Base-by-base conservation (phyloP, 2,797 vertebrate genomes). In the Aselliscus stoliczkanus region DNA sequence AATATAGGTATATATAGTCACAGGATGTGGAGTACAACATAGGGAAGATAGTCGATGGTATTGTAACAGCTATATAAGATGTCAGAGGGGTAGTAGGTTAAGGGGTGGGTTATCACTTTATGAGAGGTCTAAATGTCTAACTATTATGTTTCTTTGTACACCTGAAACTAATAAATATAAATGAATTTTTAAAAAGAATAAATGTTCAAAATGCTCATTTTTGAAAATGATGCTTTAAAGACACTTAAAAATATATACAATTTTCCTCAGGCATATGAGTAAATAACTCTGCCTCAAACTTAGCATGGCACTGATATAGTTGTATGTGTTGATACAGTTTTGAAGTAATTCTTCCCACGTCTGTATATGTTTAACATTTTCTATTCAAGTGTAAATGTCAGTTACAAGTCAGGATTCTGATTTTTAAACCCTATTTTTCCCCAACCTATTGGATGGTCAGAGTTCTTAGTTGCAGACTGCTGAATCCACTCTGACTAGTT, bases 361-460 rank as follows among this genome's bases (percentile, higher is more conserved):
- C 47, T 75, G 37, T 56, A 81, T 67, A 64, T 86, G 82, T 90
- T 87, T 79, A 93, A 58, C 39, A 94, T 62, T 85, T 94, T 67
- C 25, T 21, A 42, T 42, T 88, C 52, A 83, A 64, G 87, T 13
- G 64, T 73, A 79, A 90, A 70, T 54, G 42, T 88, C n/a, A 56
- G 70, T 39, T 86, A 69, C 2, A 80, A 60, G 20, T 84, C 85
- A 85, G 34, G 29, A 93, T 64, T 91, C 47, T 62, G 65, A 90
- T 85, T 84, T 86, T 88, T 52, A 47, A 93, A 42, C 9, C 15
- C 21, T 76, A 90, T 80, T 65, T 69, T 44, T 88, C 79, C 17
- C 0, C 21, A 79, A 39, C 5, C 47, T 62, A 79, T 9, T 79
- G 17, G 27, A 54, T 84, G 60, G 39, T 42, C 56, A 62, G 37